phyloP scores from a whole-genome alignment of 1,140 invertebrate genomes.

The Diuraphis noxia region DNA sequence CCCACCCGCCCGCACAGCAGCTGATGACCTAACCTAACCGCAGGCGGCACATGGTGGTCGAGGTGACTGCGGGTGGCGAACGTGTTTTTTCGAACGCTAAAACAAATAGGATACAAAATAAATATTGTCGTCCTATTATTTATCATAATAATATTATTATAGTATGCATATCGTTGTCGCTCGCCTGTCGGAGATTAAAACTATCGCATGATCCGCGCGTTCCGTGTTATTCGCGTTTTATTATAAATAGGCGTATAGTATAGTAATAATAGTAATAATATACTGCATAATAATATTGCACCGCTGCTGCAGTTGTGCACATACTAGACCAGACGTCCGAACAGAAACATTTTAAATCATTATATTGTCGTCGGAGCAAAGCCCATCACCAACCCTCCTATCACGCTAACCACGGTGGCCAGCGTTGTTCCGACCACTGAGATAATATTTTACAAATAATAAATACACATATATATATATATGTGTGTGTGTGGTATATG shows the following conservation, averaged over 20 bases:
- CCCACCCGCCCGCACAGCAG: too few species aligned
- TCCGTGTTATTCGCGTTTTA: background rate
- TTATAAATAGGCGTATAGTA: background rate
- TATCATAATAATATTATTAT: background rate
- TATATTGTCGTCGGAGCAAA: background rate
- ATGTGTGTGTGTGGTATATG: too few species aligned
- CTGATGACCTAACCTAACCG: background rate
- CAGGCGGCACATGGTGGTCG: background rate
- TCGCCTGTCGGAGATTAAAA: background rate
- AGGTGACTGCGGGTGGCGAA: background rate
- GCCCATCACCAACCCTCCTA: background rate
- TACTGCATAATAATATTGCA: background rate
- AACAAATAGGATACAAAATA: background rate
- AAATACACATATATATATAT: background rate
- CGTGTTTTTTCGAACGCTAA: conserved; percentile 12
- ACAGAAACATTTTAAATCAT: background rate
- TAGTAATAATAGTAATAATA: background rate
- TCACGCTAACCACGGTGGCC: too few species aligned
- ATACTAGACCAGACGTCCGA: background rate
- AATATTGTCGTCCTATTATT: background rate
- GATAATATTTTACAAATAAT: background rate
- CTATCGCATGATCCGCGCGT: background rate
- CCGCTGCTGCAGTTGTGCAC: background rate
- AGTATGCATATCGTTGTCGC: background rate
- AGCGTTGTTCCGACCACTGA: background rate